Conservation (phyloP, 2,797 vertebrate genomes). For the Takifugu ocellatus region DNA sequence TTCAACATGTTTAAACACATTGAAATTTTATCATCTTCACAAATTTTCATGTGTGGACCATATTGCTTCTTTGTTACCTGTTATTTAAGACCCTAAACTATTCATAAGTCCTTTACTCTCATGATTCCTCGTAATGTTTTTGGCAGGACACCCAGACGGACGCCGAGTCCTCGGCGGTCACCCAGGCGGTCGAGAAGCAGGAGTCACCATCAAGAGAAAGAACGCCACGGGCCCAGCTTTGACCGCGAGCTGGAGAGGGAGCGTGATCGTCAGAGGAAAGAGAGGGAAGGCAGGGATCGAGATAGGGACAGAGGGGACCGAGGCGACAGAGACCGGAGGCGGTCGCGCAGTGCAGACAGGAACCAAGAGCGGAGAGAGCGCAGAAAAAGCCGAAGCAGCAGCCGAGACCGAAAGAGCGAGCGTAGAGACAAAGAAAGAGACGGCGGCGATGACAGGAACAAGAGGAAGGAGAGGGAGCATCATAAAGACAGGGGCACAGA, state of each 20-base stretch:
- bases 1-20: background rate
- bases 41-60: too few relatives aligned
- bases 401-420: slow-evolving; percentile 85
- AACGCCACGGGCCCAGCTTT: slow-evolving; percentile 88
- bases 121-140: slow-evolving; percentile 4
- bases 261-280: slow-evolving; percentile 77
- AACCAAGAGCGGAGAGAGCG: slow-evolving; percentile 84
- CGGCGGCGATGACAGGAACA: slow-evolving; percentile 72
- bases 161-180: slow-evolving; percentile 85
- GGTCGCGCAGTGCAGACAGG: slow-evolving; percentile 86
- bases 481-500: slow-evolving; percentile 86
- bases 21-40: background rate
- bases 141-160: slow-evolving; percentile 86
- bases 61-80: background rate
- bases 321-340: slow-evolving; percentile 80
- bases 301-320: slow-evolving; percentile 77
- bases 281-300: slow-evolving; percentile 71
- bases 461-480: slow-evolving; percentile 86
- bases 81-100: background rate
- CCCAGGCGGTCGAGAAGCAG: slow-evolving; percentile 93
- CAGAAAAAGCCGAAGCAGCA: slow-evolving; percentile 82
- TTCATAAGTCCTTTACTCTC: too few relatives aligned
- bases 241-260: slow-evolving; percentile 95
- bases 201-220: slow-evolving; percentile 89
- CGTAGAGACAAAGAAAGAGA: slow-evolving; percentile 83